These are phyloP conservation scores for Chrysopa pallens DNA, from an alignment of 1,140 invertebrate genomes.

Conservation along the genomic window DNA sequence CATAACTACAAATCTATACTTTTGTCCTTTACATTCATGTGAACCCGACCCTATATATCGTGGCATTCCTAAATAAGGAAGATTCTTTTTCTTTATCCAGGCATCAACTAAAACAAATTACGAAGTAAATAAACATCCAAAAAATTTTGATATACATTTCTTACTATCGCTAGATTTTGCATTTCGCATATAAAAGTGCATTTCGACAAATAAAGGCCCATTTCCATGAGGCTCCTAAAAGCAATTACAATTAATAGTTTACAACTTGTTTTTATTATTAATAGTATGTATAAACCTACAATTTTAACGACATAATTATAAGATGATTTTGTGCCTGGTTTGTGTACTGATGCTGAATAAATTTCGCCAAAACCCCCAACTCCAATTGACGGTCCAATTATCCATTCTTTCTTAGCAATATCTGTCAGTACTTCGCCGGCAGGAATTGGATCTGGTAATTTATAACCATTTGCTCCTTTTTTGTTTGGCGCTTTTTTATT, in stretches of 20 bases:
- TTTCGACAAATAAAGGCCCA: slow-evolving; percentile 89
- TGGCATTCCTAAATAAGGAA: slow-evolving; percentile 72
- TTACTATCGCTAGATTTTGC: slow-evolving; percentile 64
- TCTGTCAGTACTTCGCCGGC: slow-evolving; percentile 60
- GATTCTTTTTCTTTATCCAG: slow-evolving; percentile 52
- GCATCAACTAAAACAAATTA: slow-evolving; percentile 43
- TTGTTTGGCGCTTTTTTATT: slow-evolving; percentile 28
- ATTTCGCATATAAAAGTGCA: slow-evolving; percentile 83
- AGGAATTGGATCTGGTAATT: slow-evolving; percentile 56
- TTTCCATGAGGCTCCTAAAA: slow-evolving; percentile 76
- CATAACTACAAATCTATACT: slow-evolving; percentile 85
- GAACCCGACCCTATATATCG: slow-evolving; percentile 66
- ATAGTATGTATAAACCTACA: slow-evolving; percentile 29
- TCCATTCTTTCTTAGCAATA: slow-evolving; percentile 61
- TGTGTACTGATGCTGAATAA: slow-evolving; percentile 50
- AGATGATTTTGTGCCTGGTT: slow-evolving; percentile 10
- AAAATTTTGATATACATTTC: slow-evolving; percentile 13
- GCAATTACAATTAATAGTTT: slow-evolving; percentile 5
- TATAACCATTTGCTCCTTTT: slow-evolving; percentile 44
- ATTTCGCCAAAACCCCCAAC: slow-evolving; percentile 89
- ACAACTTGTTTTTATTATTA: slow-evolving; percentile 2
- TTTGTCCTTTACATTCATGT: slow-evolving; percentile 50
- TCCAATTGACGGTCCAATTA: slow-evolving; percentile 69
- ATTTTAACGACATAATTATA: slow-evolving; percentile 64
- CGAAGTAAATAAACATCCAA: slow-evolving; percentile 6